Percentiles rank a stretch among this genome's conserved stretches.
Conservation (phyloP, 2,888 invertebrate species). For the Priocnemis perturbator region DNA sequence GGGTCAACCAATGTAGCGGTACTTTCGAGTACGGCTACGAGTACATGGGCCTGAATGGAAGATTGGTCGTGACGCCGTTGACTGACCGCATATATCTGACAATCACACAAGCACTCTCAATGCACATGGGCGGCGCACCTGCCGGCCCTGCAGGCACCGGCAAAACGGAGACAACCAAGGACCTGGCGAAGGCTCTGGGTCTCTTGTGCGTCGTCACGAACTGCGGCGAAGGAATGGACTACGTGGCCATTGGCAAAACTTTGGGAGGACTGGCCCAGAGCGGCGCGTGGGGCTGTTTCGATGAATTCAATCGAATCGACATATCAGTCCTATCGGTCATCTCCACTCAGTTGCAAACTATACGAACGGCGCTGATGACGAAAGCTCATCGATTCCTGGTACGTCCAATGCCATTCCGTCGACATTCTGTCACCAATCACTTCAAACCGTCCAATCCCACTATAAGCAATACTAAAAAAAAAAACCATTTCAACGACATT, state of each 20-base stretch:
- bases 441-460: no score
- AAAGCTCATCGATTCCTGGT: slow-evolving; percentile 86
- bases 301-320: slow-evolving; percentile 95
- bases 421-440: not conserved
- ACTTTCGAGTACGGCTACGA: slow-evolving; percentile 95
- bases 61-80: slow-evolving; percentile 93
- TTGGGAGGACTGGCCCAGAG: slow-evolving; percentile 88
- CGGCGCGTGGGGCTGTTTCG: slow-evolving; percentile 97
- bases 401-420: slow-evolving; percentile 53
- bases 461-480: no score
- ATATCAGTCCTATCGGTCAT: slow-evolving; percentile 95
- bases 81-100: slow-evolving; percentile 96
- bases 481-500: no score
- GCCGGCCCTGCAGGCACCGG: slow-evolving; percentile 91
- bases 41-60: slow-evolving; percentile 95
- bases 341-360: slow-evolving; percentile 93
- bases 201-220: slow-evolving; percentile 90
- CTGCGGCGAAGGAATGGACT: slow-evolving; percentile 96
- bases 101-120: slow-evolving; percentile 93
- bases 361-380: slow-evolving; percentile 87
- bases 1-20: slow-evolving; percentile 90
- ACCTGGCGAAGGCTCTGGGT: slow-evolving; percentile 92
- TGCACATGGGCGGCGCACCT: slow-evolving; percentile 94
- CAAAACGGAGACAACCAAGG: slow-evolving; percentile 95
- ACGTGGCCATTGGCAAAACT: slow-evolving; percentile 86